Base-by-base conservation (phyloP, 1,140 invertebrate genomes). In the Cherax destructor region DNA sequence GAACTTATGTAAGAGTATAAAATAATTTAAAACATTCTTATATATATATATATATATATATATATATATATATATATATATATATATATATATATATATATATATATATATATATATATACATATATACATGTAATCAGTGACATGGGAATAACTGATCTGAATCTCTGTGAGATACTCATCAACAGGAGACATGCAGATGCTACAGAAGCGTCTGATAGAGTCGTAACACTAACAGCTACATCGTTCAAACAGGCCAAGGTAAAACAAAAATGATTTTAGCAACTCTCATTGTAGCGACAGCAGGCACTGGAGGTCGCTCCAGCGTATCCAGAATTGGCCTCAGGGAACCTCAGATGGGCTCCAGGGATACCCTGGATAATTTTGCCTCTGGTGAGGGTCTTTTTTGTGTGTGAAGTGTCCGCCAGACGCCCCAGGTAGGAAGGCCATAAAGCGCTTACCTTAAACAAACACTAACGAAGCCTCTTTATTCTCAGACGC, bases 401-500 rank as follows among this genome's bases (percentile, higher is more conserved):
- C 52, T 59, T 72, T n/a, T 65, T 91, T 84, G 88, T 80, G 88
- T 72, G 76, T 41, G 52, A 91, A 74, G 59, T 79, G 88, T 86
- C 76, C 74, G 77, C 83, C 24, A 79, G 83, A 18, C 83, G 56
- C 88, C 76, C 83, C 83, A 84, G 88, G 81, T 80, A 79, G 41
- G 47, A 52, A 47, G 85, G 90, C 90, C 90, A 91, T 91, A 91
- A 91, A 91, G 47, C 74, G 83, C 65, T 91, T 87, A 91, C 90
- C 90, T 91, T 86, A 87, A 91, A 91, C 90, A 91, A 91, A 91
- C 90, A 91, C 90, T 91, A 91, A 91, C 84, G 90, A 91, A 91
- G 78, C 77, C 84, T 91, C 90, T 87, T 91, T 91, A 91, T 91
- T 91, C 90, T 81, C 90, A 87, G 80, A 91, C 90, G 90, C 90